Conservation (phyloP, 1,140 invertebrate genomes). For the Aphelinus atriplicis region DNA sequence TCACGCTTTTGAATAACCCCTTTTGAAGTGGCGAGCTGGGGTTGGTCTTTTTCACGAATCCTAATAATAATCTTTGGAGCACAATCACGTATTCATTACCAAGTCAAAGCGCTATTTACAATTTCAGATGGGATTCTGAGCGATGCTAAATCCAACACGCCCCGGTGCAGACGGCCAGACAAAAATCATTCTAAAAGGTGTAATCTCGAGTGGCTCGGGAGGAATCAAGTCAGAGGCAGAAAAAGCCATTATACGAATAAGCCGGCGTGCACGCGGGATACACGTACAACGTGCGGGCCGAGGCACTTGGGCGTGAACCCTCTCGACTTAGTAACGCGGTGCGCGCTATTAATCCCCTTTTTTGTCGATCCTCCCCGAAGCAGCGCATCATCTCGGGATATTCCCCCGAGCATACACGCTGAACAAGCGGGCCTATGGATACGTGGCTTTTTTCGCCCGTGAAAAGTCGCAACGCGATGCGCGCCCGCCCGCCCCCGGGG, state of each 20-base stretch:
- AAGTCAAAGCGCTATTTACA: no score
- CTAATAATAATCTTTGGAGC: no score
- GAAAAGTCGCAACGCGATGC: neutral
- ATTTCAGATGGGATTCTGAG: no score
- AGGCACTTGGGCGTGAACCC: conserved; percentile 16
- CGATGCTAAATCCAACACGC: no score
- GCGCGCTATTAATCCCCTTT: conserved; percentile 11
- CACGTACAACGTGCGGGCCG: neutral
- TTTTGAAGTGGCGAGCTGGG: no score
- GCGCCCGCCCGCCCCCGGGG: neutral
- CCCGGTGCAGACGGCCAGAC: no score
- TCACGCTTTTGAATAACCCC: no score
- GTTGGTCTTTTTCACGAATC: no score
- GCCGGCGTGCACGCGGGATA: no score
- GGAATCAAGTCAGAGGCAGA: neutral
- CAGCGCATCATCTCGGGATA: no score
- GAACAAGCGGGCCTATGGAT: no score
- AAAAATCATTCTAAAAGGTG: neutral
- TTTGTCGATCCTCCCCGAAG: neutral
- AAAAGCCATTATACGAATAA: neutral
- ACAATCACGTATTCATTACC: no score
- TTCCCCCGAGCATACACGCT: conserved; percentile 6
- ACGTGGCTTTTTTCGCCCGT: conserved; percentile 2
- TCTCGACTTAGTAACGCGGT: conserved; percentile 13
- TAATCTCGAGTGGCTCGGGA: neutral